A percentile compares a stretch with the other conserved stretches of the same genome.
These are phyloP conservation scores for Hololepta plana DNA, from an alignment of 2,888 invertebrate genomes.

Conservation along the genomic window DNA sequence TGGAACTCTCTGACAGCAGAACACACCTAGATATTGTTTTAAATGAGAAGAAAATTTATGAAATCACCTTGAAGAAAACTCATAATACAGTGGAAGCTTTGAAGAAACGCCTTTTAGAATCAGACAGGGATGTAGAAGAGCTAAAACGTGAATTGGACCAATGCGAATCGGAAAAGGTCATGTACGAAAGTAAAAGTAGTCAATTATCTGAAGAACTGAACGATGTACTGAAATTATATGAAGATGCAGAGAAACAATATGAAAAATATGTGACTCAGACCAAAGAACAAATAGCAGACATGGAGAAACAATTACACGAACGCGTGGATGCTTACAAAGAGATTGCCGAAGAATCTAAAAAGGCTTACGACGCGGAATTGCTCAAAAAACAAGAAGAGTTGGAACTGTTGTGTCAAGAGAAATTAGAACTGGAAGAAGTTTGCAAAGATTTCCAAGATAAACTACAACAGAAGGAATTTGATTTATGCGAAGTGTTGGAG, in stretches of 20 bases:
- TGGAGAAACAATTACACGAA: slow-evolving; percentile 16
- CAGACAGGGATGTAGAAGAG: slow-evolving; percentile 39
- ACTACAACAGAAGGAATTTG: no score
- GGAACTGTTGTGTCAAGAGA: no score
- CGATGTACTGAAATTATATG: slow-evolving; percentile 14
- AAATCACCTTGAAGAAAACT: slow-evolving; percentile 38
- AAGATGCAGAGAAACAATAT: slow-evolving; percentile 21
- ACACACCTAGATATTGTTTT: slow-evolving; percentile 28
- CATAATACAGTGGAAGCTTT: slow-evolving; percentile 39
- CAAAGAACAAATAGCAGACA: slow-evolving; percentile 14
- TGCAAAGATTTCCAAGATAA: not conserved
- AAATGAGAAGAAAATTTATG: slow-evolving; percentile 36
- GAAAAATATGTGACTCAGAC: slow-evolving; percentile 17
- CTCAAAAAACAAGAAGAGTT: slow-evolving; percentile 10
- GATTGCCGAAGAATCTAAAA: slow-evolving; percentile 7
- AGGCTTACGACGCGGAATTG: slow-evolving; percentile 9
- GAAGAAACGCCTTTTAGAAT: slow-evolving; percentile 35
- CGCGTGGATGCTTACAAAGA: slow-evolving; percentile 14
- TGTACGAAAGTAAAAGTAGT: slow-evolving; percentile 18
- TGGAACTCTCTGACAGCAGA: slow-evolving; percentile 18
- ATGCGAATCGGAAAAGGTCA: slow-evolving; percentile 19
- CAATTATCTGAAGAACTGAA: slow-evolving; percentile 17
- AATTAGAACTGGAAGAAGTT: not conserved
- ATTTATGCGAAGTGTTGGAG: no score
- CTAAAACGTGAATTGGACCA: slow-evolving; percentile 26